phyloP scores from a whole-genome alignment of 2,888 invertebrate genomes.

The Apocheima hispidaria region DNA sequence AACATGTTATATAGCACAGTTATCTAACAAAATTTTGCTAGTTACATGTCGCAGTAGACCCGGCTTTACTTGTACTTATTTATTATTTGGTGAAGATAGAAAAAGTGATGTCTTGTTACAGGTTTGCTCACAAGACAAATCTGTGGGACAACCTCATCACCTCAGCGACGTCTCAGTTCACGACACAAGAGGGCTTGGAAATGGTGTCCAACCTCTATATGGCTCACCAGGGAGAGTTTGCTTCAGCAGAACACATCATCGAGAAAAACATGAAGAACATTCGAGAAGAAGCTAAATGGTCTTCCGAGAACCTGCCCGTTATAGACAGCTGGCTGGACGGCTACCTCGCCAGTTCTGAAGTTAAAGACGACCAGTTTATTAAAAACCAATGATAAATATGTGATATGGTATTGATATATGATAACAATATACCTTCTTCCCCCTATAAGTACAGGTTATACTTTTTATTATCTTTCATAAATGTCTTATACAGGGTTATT shows the following conservation, averaged over 20 bases:
- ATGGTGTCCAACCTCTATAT: constrained; percentile 89
- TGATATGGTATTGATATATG: constrained; percentile 1
- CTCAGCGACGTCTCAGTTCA: constrained; percentile 91
- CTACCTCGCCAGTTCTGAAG: constrained; percentile 57
- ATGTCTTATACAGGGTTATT: background rate
- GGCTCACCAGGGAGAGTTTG: constrained; percentile 88
- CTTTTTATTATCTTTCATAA: background rate
- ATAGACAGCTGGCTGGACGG: constrained; percentile 90
- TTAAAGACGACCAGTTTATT: constrained; percentile 58
- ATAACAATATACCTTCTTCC: background rate
- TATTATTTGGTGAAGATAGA: background rate
- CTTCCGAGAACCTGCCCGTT: constrained; percentile 90
- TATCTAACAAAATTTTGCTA: too few relatives aligned
- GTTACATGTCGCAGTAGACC: too few relatives aligned
- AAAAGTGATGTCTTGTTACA: constrained; percentile 61
- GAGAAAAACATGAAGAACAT: constrained; percentile 91
- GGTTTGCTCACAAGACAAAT: constrained; percentile 89
- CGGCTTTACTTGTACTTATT: too few relatives aligned
- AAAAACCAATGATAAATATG: constrained; percentile 21
- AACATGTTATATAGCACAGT: too few relatives aligned
- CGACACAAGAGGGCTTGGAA: constrained; percentile 90
- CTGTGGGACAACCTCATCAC: constrained; percentile 92
- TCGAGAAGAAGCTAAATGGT: constrained; percentile 91
- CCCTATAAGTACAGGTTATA: background rate
- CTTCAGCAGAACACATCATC: constrained; percentile 90